phyloP scores from a whole-genome alignment of 2,888 invertebrate genomes.

The Phyllotreta striolata region DNA sequence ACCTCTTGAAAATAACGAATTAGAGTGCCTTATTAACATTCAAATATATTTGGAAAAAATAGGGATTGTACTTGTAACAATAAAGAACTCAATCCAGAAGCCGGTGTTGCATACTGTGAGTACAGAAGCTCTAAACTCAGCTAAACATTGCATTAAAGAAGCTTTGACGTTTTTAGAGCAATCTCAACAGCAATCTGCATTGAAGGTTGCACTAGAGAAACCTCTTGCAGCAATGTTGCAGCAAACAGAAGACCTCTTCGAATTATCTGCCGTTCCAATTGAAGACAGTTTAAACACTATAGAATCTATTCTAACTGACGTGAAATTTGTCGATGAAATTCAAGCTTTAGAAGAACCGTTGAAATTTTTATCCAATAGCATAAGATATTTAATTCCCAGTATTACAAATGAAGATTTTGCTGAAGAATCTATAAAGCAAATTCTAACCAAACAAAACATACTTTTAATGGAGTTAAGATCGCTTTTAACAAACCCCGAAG shows the following conservation, averaged over 20 bases:
- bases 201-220: constrained; percentile 8
- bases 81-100: constrained; percentile 41
- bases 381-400: constrained; percentile 36
- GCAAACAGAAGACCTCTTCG: background rate
- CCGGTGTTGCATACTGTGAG: constrained; percentile 41
- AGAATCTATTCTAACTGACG: constrained; percentile 15
- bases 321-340: constrained; percentile 16
- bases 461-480: background rate
- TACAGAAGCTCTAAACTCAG: constrained; percentile 38
- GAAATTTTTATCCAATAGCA: constrained; percentile 40
- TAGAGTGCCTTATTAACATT: constrained; percentile 32
- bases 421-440: background rate
- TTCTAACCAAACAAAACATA: constrained; percentile 8
- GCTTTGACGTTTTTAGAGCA: constrained; percentile 35
- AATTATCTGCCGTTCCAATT: constrained; percentile 15
- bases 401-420: constrained; percentile 24
- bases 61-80: constrained; percentile 32
- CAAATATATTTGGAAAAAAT: constrained; percentile 42
- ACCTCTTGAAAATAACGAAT: constrained; percentile 20
- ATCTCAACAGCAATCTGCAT: constrained; percentile 10
- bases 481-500: background rate
- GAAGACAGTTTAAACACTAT: constrained; percentile 32
- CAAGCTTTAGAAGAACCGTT: constrained; percentile 40
- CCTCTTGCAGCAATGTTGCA: constrained; percentile 24
- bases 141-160: constrained; percentile 37